These are phyloP conservation scores for Marmota monax DNA, from an alignment of 2,113 vertebrate genomes.

Conservation along the genomic window DNA sequence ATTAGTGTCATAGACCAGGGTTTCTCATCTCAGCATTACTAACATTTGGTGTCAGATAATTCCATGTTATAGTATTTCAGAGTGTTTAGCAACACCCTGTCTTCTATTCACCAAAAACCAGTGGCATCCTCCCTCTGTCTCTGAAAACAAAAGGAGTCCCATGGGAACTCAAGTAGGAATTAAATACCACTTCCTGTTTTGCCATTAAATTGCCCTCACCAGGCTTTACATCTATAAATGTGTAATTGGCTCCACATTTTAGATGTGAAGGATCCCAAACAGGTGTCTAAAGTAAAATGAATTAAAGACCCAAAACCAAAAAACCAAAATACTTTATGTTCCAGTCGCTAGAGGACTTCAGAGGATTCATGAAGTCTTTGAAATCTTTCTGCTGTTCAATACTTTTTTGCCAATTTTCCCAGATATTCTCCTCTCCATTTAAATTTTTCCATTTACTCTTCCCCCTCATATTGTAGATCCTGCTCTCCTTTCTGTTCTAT, in stretches of 20 bases:
- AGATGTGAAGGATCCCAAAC: neutral
- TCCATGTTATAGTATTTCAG: neutral
- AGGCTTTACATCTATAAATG: neutral
- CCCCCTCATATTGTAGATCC: neutral
- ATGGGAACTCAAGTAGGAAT: accelerated
- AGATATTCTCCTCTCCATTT: neutral
- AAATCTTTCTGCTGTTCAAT: neutral
- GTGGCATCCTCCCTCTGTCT: too few relatives aligned
- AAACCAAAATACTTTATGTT: neutral
- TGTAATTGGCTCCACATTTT: neutral
- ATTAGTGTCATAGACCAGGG: neutral
- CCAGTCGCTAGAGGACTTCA: neutral
- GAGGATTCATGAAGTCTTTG: neutral
- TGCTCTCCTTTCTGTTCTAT: neutral
- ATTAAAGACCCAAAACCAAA: neutral
- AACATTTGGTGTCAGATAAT: neutral
- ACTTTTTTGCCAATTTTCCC: neutral
- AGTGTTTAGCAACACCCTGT: neutral
- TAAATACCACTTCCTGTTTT: neutral
- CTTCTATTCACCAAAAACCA: neutral
- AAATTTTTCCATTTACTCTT: neutral
- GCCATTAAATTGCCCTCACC: neutral
- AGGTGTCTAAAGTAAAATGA: neutral
- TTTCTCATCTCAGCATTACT: neutral
- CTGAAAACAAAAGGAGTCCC: neutral